Evolutionary conservation across 2,888 invertebrate species (phyloP).

Genomic region (Apodemia hepburni): DNA sequence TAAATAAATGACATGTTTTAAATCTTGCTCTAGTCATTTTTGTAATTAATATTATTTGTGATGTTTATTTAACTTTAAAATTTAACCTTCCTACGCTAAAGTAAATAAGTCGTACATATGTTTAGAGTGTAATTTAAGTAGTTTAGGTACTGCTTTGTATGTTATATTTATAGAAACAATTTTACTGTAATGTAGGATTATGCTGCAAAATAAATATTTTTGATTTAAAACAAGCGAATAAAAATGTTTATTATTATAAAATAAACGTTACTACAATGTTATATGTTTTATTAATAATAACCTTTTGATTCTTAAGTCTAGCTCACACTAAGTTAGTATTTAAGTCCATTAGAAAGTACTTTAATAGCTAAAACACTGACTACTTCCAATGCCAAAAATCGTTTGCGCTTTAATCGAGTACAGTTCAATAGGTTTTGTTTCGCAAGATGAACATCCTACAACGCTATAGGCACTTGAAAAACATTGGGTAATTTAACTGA

Average conservation of each 20-base stretch:
- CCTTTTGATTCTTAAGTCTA: not conserved
- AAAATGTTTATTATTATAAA: slow-evolving; percentile 72
- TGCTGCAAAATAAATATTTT: slow-evolving; percentile 46
- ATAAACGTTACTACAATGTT: slow-evolving; percentile 56
- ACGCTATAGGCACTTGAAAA: too few relatives aligned
- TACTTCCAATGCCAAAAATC: too few relatives aligned
- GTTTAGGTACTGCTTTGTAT: slow-evolving; percentile 21
- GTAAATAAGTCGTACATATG: not conserved
- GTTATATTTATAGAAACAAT: slow-evolving; percentile 31
- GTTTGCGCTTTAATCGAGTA: too few relatives aligned
- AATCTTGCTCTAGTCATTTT: not conserved
- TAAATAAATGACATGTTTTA: not conserved
- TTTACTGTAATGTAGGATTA: slow-evolving; percentile 35
- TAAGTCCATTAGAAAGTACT: too few relatives aligned
- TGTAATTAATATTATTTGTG: not conserved
- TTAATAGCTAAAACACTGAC: too few relatives aligned
- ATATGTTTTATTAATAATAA: slow-evolving; percentile 22
- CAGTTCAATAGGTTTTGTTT: too few relatives aligned
- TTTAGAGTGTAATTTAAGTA: slow-evolving; percentile 18
- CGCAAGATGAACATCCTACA: too few relatives aligned
- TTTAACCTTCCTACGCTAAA: not conserved
- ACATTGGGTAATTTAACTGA: too few relatives aligned
- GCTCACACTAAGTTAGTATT: too few relatives aligned
- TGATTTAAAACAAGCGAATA: slow-evolving; percentile 48
- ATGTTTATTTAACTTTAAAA: not conserved